Percentiles rank a stretch among this genome's conserved stretches.
Conservation (phyloP, 53 echinoderm and acorn worm species). For the Stichopus horrens region DNA sequence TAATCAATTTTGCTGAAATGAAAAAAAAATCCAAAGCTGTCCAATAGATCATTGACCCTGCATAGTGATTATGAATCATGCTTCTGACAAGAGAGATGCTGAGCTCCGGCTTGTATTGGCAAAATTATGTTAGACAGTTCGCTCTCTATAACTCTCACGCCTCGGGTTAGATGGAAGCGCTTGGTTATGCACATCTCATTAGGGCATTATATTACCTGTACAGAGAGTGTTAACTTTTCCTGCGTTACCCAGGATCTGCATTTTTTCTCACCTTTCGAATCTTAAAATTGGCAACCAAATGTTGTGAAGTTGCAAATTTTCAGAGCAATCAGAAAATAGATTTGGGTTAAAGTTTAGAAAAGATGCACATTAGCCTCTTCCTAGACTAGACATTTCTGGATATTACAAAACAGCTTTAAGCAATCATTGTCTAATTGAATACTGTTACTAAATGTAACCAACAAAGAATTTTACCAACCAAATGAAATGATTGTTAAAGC, state of each 20-base stretch:
- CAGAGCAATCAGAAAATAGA: no score
- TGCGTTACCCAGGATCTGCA: not conserved
- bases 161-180: not conserved
- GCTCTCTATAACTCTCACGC: not conserved
- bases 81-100: not conserved
- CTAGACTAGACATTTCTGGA: no score
- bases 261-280: not conserved
- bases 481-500: no score
- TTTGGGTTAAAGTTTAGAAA: no score
- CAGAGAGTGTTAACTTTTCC: not conserved
- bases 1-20: constrained; percentile 38
- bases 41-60: constrained; percentile 34
- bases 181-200: constrained; percentile 1
- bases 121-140: not conserved
- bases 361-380: no score
- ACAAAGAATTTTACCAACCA: no score
- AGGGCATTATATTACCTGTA: not conserved
- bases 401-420: no score
- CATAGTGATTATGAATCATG: constrained; percentile 19
- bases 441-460: no score
- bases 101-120: not conserved
- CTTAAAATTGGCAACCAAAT: not conserved
- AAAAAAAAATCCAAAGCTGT: not conserved
- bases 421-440: no score
- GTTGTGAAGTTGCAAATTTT: no score